Base-by-base conservation (phyloP, 1,140 invertebrate genomes). In the Drosophila carrolli region DNA sequence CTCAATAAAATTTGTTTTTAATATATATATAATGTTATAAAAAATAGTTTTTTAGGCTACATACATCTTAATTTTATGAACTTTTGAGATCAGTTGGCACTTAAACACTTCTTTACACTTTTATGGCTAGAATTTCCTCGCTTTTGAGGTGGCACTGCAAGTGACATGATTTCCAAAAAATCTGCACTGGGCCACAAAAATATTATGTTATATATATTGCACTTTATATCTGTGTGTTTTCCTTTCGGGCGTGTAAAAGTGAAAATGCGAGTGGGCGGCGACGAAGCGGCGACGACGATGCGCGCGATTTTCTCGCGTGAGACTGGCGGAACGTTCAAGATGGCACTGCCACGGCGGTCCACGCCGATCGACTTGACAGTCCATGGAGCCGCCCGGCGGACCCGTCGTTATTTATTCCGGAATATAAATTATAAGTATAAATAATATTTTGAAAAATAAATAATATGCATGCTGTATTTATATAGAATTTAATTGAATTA, bases 161-260 rank as follows among this genome's bases (percentile, higher is more conserved):
- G 83, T 82, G 83, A 88, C 83, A 88, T 83, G 75, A 89, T 88
- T 83, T 88, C 83, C 83, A 88, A 71, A 88, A 84, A 75, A 79
- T 77, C 62, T 88, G 81, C 81, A 80, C 56, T 81, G 71, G 66
- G 81, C 76, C 60, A 51, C 60, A 65, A 43, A 47, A 60, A 50
- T 60, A 68, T 67, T 75, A 79, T 75, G 82, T 75, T 46, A 75
- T 44, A 60, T 78, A 71, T 50, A 59, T 41, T 75, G 73, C 54
- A 75, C 62, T 73, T 59, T 56, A 37, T 54, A 62, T 38, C 51
- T 32, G 51, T 41, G 58, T 74, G 50, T 16, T 71, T 54, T 68
- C 46, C 54, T 44, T 54, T 68, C 62, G 55, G 61, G 55, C 29
- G 65, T 68, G 65, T 68, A 66, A 73, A 73, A 60, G 70, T 73